phyloP scores from a whole-genome alignment of 2,888 invertebrate species.

The Torymus tubicola region DNA sequence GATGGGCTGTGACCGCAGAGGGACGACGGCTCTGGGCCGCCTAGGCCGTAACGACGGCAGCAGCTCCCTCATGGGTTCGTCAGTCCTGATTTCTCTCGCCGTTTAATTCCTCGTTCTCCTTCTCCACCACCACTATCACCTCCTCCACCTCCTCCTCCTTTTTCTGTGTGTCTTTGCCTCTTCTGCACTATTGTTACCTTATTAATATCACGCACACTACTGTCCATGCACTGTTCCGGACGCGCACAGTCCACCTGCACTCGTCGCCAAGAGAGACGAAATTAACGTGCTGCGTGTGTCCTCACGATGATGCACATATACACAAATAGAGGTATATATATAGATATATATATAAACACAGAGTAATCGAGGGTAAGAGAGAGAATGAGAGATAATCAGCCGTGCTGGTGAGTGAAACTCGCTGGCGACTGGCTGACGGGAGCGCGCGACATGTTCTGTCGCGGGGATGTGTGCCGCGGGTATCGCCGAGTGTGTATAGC shows the following conservation, averaged over 20 bases:
- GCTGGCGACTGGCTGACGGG: slow-evolving; percentile 67
- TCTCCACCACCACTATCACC: too few species aligned
- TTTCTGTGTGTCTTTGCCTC: too few species aligned
- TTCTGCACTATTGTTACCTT: too few species aligned
- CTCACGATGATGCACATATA: background rate
- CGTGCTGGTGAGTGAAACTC: slow-evolving; percentile 17
- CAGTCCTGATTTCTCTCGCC: too few species aligned
- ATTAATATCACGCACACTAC: too few species aligned
- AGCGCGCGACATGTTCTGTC: slow-evolving; percentile 70
- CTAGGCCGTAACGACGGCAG: slow-evolving; percentile 54
- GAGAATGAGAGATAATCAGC: slow-evolving; percentile 1
- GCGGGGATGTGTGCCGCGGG: slow-evolving; percentile 64
- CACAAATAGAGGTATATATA: too few species aligned
- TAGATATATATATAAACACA: background rate
- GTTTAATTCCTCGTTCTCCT: too few species aligned
- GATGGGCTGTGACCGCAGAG: background rate
- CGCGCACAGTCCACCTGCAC: background rate
- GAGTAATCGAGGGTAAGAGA: background rate
- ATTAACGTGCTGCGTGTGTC: background rate
- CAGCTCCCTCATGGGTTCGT: slow-evolving; percentile 27
- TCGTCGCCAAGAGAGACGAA: background rate
- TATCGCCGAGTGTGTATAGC: slow-evolving; percentile 50
- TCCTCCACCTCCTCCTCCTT: too few species aligned
- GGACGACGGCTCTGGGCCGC: slow-evolving; percentile 49
- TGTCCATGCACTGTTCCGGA: too few species aligned